Percentiles rank a stretch among this genome's conserved stretches.
Conservation (phyloP, 2,113 vertebrate species). For the Steatornis caripensis region DNA sequence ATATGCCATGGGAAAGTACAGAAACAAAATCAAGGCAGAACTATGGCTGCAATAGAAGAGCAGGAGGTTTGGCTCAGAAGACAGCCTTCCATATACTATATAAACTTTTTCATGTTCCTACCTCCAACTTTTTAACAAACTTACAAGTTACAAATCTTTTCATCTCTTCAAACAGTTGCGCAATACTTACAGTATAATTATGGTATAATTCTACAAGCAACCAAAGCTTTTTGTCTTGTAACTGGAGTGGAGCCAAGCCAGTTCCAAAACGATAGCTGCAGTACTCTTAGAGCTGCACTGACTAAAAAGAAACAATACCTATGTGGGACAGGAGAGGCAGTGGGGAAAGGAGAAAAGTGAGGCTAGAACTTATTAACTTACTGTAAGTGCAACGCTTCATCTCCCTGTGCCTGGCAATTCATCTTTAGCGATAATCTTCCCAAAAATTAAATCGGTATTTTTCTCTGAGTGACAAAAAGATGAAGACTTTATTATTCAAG, state of each 20-base stretch:
- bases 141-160: constrained; percentile 9
- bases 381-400: background rate
- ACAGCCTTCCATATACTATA: background rate
- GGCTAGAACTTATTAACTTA: too few relatives aligned
- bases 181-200: constrained; percentile 33
- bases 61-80: background rate
- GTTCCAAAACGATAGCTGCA: background rate
- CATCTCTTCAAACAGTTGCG: constrained; percentile 46
- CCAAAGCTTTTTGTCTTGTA: constrained; percentile 42
- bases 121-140: constrained; percentile 19
- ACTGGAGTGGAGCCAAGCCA: background rate
- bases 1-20: constrained; percentile 36
- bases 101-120: background rate
- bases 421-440: background rate
- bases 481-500: background rate
- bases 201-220: background rate
- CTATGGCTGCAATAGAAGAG: background rate
- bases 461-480: background rate
- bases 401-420: background rate
- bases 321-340: background rate
- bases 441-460: background rate
- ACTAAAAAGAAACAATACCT: background rate
- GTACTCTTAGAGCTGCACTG: background rate
- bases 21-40: constrained; percentile 6
- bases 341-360: background rate